A percentile compares a stretch with the other conserved stretches of the same genome.
These are phyloP conservation scores for Macropus fuliginosus DNA, from an alignment of 2,797 vertebrate species.

Conservation along the genomic window DNA sequence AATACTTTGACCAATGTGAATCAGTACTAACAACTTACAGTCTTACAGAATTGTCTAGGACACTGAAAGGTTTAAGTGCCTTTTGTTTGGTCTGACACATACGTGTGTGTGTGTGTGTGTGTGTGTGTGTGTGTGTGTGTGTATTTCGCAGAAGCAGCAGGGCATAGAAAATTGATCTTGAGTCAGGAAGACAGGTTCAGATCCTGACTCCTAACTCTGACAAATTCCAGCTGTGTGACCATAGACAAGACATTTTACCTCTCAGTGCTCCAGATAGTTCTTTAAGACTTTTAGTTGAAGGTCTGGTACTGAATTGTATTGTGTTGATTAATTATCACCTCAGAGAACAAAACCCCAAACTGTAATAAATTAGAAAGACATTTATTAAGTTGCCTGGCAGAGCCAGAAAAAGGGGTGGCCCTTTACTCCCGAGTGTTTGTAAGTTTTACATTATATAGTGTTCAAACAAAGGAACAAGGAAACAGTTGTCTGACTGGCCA, in stretches of 20 bases:
- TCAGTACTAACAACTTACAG: background rate
- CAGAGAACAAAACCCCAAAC: background rate
- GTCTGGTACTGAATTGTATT: background rate
- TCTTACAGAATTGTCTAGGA: background rate
- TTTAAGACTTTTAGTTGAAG: background rate
- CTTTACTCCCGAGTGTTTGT: background rate
- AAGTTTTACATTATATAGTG: background rate
- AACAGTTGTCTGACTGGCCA: background rate
- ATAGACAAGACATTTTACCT: background rate
- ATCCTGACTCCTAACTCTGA: background rate
- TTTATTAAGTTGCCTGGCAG: background rate
- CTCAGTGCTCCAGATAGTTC: background rate
- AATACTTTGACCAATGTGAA: background rate
- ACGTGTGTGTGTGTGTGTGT: too few relatives aligned
- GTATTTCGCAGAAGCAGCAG: background rate
- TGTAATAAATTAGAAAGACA: background rate
- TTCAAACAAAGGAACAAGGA: background rate
- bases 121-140: background rate
- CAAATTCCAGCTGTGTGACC: background rate
- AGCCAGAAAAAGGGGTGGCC: background rate
- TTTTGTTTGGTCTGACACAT: background rate
- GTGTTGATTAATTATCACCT: background rate
- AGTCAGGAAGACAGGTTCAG: background rate
- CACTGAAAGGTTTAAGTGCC: background rate
- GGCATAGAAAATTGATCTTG: background rate